A percentile compares a stretch with the other conserved stretches of the same genome.
These are phyloP conservation scores for Auanema freiburgensis DNA, from an alignment of 2,888 invertebrate genomes.

Conservation along the genomic window DNA sequence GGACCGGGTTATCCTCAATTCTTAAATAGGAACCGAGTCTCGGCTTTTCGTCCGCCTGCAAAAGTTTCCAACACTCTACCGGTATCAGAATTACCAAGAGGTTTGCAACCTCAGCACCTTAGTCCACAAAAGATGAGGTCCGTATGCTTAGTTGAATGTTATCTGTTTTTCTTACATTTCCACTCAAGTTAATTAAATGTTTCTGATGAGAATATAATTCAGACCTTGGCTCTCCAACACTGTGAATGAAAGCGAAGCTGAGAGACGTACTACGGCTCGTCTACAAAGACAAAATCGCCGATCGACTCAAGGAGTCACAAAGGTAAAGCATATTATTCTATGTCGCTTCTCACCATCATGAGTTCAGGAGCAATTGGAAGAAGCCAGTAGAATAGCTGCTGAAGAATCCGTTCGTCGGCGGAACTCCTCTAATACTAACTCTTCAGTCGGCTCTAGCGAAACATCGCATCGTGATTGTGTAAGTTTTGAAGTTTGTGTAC, in stretches of 20 bases:
- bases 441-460: slow-evolving; percentile 15
- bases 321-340: slow-evolving; percentile 11
- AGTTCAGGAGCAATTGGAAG: slow-evolving; percentile 45
- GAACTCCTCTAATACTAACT: slow-evolving; percentile 8
- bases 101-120: slow-evolving; percentile 39
- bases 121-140: slow-evolving; percentile 43
- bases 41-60: slow-evolving; percentile 37
- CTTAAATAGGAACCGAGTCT: slow-evolving; percentile 32
- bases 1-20: slow-evolving; percentile 22
- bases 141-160: slow-evolving; percentile 10
- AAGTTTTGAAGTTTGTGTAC: neutral
- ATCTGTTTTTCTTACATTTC: neutral
- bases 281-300: slow-evolving; percentile 58
- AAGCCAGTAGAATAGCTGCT: slow-evolving; percentile 38
- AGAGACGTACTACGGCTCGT: slow-evolving; percentile 55
- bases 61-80: slow-evolving; percentile 15
- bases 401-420: slow-evolving; percentile 29
- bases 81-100: slow-evolving; percentile 29
- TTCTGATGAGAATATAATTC: slow-evolving; percentile 17
- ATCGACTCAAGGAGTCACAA: slow-evolving; percentile 60
- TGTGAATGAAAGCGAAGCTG: slow-evolving; percentile 60
- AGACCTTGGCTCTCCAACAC: slow-evolving; percentile 60
- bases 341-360: neutral
- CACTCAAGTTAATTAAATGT: neutral
- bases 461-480: slow-evolving; percentile 13